These are phyloP conservation scores for Macroteleia sp. DNA, from an alignment of 2,888 invertebrate species.

Conservation along the genomic window DNA sequence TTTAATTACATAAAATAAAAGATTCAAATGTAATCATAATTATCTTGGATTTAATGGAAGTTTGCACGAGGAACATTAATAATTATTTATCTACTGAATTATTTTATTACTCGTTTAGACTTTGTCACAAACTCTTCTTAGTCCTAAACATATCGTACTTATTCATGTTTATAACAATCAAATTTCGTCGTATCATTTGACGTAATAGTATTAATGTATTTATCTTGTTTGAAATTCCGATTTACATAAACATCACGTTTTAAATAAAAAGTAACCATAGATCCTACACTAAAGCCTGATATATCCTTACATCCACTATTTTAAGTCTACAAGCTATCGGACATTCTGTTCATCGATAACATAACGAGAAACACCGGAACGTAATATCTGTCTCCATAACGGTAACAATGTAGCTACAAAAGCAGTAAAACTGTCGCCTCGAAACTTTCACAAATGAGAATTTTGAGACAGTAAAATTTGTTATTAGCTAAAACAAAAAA, in stretches of 20 bases:
- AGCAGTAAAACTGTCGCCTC: constrained; percentile 48
- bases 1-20: neutral
- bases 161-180: constrained; percentile 26
- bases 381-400: constrained; percentile 47
- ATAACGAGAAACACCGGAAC: constrained; percentile 42
- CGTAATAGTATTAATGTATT: constrained; percentile 50
- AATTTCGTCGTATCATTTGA: constrained; percentile 18
- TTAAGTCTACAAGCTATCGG: constrained; percentile 31
- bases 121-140: neutral
- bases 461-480: constrained; percentile 25
- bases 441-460: constrained; percentile 55
- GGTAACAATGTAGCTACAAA: constrained; percentile 48
- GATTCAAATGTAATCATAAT: neutral
- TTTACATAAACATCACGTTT: constrained; percentile 49
- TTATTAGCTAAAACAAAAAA: constrained; percentile 45
- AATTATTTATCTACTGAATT: neutral
- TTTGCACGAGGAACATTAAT: neutral
- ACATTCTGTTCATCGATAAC: constrained; percentile 53
- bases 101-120: neutral
- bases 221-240: constrained; percentile 45
- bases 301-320: constrained; percentile 26
- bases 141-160: neutral
- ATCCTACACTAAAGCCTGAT: constrained; percentile 30
- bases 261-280: constrained; percentile 29
- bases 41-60: too few relatives aligned